Evolutionary conservation across 1,140 invertebrate genomes (phyloP).

Genomic region (Tenebrio molitor): DNA sequence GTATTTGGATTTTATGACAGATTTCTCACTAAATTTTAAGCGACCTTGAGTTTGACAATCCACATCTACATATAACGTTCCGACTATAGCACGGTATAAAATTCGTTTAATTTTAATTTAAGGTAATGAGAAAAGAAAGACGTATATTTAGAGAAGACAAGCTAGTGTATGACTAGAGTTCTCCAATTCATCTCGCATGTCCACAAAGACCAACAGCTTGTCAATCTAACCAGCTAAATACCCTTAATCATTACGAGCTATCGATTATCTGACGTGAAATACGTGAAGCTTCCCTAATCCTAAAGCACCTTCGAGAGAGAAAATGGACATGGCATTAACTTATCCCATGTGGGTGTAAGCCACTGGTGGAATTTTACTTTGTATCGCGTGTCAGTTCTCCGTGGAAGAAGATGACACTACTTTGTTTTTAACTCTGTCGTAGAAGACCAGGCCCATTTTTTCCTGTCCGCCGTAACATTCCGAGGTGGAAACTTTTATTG

Average conservation of each 20-base stretch:
- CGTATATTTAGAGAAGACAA: no score
- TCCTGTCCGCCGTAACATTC: no score
- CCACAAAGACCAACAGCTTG: constrained; percentile 26
- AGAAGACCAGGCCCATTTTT: constrained; percentile 1
- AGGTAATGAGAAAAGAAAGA: no score
- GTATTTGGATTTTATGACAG: no score
- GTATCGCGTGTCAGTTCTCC: constrained; percentile 44
- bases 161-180: no score
- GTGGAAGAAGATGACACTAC: constrained; percentile 23
- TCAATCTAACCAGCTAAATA: constrained; percentile 20
- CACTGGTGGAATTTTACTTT: constrained; percentile 32
- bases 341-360: constrained; percentile 41
- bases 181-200: constrained; percentile 13
- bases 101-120: no score
- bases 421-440: constrained; percentile 19
- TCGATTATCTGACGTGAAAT: constrained; percentile 45
- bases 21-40: no score
- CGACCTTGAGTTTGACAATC: no score
- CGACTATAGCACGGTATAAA: no score
- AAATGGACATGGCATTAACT: constrained; percentile 46
- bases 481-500: constrained; percentile 9
- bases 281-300: constrained; percentile 38
- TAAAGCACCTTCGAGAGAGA: constrained; percentile 20
- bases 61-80: no score
- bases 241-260: constrained; percentile 36